phyloP scores from a whole-genome alignment of 1,140 invertebrate genomes.

The Neoseiulus cucumeris region DNA sequence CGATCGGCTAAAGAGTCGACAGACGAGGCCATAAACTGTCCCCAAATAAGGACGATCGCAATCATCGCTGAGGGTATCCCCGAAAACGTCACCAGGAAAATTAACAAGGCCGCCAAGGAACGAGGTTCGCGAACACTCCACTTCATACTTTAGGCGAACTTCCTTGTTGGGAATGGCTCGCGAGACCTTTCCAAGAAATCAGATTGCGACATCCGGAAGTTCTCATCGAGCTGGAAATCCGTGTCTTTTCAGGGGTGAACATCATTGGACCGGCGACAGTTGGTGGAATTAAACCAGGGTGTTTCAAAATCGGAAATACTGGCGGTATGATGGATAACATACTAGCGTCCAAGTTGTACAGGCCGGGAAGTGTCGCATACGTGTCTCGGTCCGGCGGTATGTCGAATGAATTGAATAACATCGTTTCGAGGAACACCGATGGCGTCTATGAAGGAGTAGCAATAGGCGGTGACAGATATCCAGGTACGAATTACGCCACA shows the following conservation, averaged over 20 bases:
- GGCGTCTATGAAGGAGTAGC: constrained; percentile 95
- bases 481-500: not conserved
- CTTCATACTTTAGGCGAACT: too few relatives aligned
- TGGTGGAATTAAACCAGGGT: constrained; percentile 87
- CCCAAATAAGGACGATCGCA: constrained; percentile 85
- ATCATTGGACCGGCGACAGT: constrained; percentile 96
- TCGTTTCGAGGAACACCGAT: constrained; percentile 86
- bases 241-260: constrained; percentile 33
- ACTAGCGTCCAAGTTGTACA: constrained; percentile 83
- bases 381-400: constrained; percentile 96
- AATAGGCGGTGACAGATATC: constrained; percentile 82
- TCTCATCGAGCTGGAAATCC: too few relatives aligned
- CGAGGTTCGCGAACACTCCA: constrained; percentile 40
- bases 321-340: constrained; percentile 99
- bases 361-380: constrained; percentile 82
- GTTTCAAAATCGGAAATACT: constrained; percentile 98
- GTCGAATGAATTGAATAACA: constrained; percentile 99
- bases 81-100: constrained; percentile 87
- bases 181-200: too few relatives aligned
- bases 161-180: too few relatives aligned
- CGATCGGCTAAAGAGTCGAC: constrained; percentile 94
- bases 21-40: constrained; percentile 71
- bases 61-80: constrained; percentile 99
- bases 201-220: too few relatives aligned
- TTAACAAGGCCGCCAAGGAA: constrained; percentile 64